Evolutionary conservation across 1,140 invertebrate species (phyloP).

Genomic region (Uloborus diversus): DNA sequence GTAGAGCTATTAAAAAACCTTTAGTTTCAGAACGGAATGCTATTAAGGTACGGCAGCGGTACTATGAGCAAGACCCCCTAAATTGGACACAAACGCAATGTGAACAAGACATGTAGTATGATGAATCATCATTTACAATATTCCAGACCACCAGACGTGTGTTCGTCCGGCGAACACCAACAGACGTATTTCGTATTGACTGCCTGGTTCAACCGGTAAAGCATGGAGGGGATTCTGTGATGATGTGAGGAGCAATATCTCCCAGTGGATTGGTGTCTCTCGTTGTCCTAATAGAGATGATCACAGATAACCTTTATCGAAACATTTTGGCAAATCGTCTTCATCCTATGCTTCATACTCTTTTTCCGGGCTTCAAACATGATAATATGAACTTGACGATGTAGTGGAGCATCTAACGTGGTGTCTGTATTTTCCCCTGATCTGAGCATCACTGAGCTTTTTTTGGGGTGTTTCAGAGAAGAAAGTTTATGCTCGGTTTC

Average conservation of each 20-base stretch:
- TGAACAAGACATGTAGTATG: no score
- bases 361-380: not conserved
- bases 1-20: no score
- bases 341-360: not conserved
- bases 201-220: not conserved
- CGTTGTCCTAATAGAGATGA: not conserved
- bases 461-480: no score
- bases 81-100: not conserved
- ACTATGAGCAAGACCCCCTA: not conserved
- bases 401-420: not conserved
- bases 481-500: no score
- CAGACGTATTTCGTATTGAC: no score
- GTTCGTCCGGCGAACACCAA: not conserved
- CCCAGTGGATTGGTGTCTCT: not conserved
- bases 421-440: no score
- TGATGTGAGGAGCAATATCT: not conserved
- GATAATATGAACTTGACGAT: not conserved
- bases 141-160: no score
- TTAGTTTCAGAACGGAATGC: not conserved
- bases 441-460: no score
- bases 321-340: no score
- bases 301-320: not conserved
- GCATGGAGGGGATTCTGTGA: not conserved
- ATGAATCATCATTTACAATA: not conserved
- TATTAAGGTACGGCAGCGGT: not conserved